Percentiles rank a stretch among this genome's conserved stretches.
These are phyloP conservation scores for Lagocephalus sceleratus DNA, from an alignment of 2,797 vertebrate genomes.

Conservation along the genomic window DNA sequence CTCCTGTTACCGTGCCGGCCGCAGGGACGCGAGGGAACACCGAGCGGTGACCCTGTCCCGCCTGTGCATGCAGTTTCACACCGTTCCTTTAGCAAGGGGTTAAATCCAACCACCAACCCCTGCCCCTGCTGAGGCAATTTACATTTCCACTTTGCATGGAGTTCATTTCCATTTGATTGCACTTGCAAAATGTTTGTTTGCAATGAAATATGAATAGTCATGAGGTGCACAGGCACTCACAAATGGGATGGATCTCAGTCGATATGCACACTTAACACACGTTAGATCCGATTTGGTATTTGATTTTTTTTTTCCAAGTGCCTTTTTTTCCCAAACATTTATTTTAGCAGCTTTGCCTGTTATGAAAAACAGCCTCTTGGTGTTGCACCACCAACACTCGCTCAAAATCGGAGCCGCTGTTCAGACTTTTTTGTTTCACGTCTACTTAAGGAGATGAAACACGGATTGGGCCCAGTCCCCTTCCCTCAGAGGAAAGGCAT, in stretches of 20 bases:
- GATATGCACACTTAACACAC: neutral
- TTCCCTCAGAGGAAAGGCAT: constrained; percentile 67
- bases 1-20: constrained; percentile 38
- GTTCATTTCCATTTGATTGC: constrained; percentile 56
- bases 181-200: constrained; percentile 45
- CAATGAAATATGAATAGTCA: constrained; percentile 41
- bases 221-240: constrained; percentile 25
- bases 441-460: constrained; percentile 22
- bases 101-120: neutral
- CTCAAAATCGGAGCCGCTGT: constrained; percentile 28
- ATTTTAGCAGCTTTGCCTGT: constrained; percentile 1
- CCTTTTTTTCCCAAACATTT: constrained; percentile 3
- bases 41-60: constrained; percentile 30
- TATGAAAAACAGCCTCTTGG: constrained; percentile 10
- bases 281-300: constrained; percentile 18
- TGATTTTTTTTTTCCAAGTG: constrained; percentile 9
- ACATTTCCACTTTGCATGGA: constrained; percentile 52
- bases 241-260: neutral
- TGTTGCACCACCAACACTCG: constrained; percentile 30
- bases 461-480: constrained; percentile 37
- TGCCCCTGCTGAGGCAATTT: constrained; percentile 25
- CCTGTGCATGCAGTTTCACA: constrained; percentile 14
- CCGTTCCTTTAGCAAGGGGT: constrained; percentile 18
- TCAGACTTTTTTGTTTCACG: neutral
- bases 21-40: constrained; percentile 26